Conservation (phyloP, 2,888 invertebrate species). For the Tanypteryx hageni region DNA sequence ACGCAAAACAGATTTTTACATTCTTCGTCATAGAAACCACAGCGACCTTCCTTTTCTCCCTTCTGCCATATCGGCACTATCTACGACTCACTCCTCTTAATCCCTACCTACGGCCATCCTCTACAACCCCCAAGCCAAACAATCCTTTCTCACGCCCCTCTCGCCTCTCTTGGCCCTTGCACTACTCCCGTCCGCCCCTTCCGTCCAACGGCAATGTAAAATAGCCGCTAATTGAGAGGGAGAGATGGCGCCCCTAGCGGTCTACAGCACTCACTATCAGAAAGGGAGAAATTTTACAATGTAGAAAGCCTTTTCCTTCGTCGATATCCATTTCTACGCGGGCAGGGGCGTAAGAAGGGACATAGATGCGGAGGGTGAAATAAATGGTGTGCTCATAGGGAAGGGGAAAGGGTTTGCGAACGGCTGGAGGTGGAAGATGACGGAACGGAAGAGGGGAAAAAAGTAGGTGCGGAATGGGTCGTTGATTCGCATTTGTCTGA, state of each 20-base stretch:
- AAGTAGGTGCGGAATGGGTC: neutral
- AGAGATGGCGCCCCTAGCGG: neutral
- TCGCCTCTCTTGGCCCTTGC: too few relatives aligned
- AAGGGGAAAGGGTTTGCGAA: too few relatives aligned
- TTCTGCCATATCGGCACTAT: neutral
- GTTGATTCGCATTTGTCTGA: constrained; percentile 27
- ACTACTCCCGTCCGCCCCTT: too few relatives aligned
- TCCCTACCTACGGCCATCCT: neutral
- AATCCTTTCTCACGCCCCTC: neutral
- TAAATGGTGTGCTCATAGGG: too few relatives aligned
- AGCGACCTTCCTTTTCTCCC: neutral
- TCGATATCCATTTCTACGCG: neutral
- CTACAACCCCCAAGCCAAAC: neutral
- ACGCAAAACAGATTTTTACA: neutral
- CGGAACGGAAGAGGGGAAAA: neutral
- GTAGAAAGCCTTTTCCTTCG: neutral
- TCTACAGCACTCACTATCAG: neutral
- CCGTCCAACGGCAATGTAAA: neutral
- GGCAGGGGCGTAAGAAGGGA: too few relatives aligned
- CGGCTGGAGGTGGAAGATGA: neutral
- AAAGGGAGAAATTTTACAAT: neutral
- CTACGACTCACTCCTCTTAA: neutral
- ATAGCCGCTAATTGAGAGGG: neutral
- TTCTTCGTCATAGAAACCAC: neutral
- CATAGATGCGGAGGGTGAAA: too few relatives aligned